phyloP scores from a whole-genome alignment of 2,888 invertebrate genomes.

The Podotricha telesiphe region DNA sequence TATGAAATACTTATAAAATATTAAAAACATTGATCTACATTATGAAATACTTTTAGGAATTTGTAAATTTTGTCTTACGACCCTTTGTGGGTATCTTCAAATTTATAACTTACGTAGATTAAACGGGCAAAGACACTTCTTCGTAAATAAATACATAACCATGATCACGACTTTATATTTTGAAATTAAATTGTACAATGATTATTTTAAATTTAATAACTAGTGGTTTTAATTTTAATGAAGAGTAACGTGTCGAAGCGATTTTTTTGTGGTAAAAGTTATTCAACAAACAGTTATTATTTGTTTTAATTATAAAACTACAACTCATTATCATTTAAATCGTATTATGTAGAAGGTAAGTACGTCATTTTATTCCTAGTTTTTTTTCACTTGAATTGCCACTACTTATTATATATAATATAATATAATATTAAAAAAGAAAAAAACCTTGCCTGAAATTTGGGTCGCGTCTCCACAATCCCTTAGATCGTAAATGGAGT shows the following conservation, averaged over 20 bases:
- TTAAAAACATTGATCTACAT: background rate
- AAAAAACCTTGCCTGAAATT: too few species aligned
- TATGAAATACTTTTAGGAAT: background rate
- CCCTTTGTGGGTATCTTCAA: conserved; percentile 4
- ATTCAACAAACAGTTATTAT: background rate
- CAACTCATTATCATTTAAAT: background rate
- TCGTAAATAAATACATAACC: background rate
- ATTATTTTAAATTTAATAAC: background rate
- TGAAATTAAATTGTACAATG: too few species aligned
- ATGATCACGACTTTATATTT: too few species aligned
- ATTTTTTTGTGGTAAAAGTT: background rate
- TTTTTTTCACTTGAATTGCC: background rate
- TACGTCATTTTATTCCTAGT: too few species aligned
- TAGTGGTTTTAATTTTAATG: background rate
- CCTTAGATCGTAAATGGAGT: conserved; percentile 32
- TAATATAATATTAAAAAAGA: background rate
- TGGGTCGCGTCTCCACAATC: background rate
- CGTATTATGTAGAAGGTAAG: background rate
- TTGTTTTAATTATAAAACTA: too few species aligned
- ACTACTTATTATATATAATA: background rate
- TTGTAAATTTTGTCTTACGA: conserved; percentile 4
- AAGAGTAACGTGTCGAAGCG: background rate
- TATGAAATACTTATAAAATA: background rate
- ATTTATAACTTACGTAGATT: conserved; percentile 7
- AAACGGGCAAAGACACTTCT: conserved; percentile 6